A percentile compares a stretch with the other conserved stretches of the same genome.
Evolutionary conservation across 2,113 vertebrate species (phyloP).

Genomic region (Gambusia holbrooki): DNA sequence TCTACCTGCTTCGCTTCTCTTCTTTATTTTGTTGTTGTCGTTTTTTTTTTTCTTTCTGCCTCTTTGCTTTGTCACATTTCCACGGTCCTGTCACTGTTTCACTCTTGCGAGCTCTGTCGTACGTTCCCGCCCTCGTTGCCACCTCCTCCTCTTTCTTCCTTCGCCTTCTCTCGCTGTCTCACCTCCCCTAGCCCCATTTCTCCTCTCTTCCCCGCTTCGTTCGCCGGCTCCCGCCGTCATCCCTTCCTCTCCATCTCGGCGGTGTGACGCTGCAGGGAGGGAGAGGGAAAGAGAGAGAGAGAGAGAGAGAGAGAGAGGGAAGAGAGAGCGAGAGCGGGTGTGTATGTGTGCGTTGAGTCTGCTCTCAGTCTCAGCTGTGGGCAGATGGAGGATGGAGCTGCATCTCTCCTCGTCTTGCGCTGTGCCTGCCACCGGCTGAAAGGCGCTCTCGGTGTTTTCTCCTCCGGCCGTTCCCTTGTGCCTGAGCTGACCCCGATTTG

Average conservation of each 20-base stretch:
- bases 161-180: constrained; percentile 52
- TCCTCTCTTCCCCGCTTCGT: constrained; percentile 62
- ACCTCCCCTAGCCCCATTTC: constrained; percentile 31
- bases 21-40: neutral
- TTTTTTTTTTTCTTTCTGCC: constrained; percentile 27
- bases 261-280: constrained; percentile 85
- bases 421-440: constrained; percentile 74
- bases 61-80: constrained; percentile 64
- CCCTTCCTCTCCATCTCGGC: constrained; percentile 79
- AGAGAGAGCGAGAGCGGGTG: constrained; percentile 12
- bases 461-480: constrained; percentile 58
- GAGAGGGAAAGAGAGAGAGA: constrained; percentile 41
- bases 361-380: constrained; percentile 81
- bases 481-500: constrained; percentile 57
- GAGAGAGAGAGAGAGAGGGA: constrained; percentile 10
- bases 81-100: constrained; percentile 64
- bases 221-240: constrained; percentile 62
- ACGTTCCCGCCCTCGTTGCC: constrained; percentile 54
- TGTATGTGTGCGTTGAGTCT: constrained; percentile 70
- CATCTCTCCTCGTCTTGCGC: constrained; percentile 72
- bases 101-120: constrained; percentile 45
- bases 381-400: constrained; percentile 80
- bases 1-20: neutral
- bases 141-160: constrained; percentile 45
- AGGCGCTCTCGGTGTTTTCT: constrained; percentile 59